Conservation (phyloP, 2,113 vertebrate genomes). For the Amblyopsis rosae region DNA sequence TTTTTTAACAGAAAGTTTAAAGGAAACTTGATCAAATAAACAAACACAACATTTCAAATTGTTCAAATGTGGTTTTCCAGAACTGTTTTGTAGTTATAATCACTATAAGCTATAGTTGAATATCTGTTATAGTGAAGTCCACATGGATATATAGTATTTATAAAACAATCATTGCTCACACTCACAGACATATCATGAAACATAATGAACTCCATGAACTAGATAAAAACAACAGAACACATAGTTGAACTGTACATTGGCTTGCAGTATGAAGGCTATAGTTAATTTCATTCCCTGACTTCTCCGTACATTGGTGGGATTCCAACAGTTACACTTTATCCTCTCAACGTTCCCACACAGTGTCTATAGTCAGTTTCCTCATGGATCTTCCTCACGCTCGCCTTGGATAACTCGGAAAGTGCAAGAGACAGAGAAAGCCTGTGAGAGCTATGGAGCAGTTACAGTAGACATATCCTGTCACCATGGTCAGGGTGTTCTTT, state of each 20-base stretch:
- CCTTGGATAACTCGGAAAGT: slow-evolving; percentile 35
- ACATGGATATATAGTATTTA: slow-evolving; percentile 61
- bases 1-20: slow-evolving; percentile 52
- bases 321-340: slow-evolving; percentile 35
- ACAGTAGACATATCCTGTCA: slow-evolving; percentile 53
- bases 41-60: slow-evolving; percentile 40
- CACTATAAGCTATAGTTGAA: slow-evolving; percentile 58
- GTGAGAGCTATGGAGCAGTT: slow-evolving; percentile 48
- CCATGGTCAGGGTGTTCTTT: slow-evolving; percentile 33
- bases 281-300: slow-evolving; percentile 55
- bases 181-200: slow-evolving; percentile 60
- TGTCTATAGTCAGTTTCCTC: slow-evolving; percentile 20
- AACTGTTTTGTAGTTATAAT: slow-evolving; percentile 50
- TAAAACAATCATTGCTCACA: slow-evolving; percentile 42
- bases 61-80: slow-evolving; percentile 39
- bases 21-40: slow-evolving; percentile 31
- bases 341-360: slow-evolving; percentile 22
- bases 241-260: slow-evolving; percentile 62
- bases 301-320: slow-evolving; percentile 40
- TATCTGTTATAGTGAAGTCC: slow-evolving; percentile 65
- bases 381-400: slow-evolving; percentile 26
- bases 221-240: slow-evolving; percentile 45
- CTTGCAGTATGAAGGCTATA: slow-evolving; percentile 70
- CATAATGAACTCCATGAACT: slow-evolving; percentile 46
- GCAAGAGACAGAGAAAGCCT: slow-evolving; percentile 46